Percentiles rank a stretch among this genome's conserved stretches.
These are phyloP conservation scores for Pteromalus puparum DNA, from an alignment of 1,140 invertebrate genomes.

Conservation along the genomic window DNA sequence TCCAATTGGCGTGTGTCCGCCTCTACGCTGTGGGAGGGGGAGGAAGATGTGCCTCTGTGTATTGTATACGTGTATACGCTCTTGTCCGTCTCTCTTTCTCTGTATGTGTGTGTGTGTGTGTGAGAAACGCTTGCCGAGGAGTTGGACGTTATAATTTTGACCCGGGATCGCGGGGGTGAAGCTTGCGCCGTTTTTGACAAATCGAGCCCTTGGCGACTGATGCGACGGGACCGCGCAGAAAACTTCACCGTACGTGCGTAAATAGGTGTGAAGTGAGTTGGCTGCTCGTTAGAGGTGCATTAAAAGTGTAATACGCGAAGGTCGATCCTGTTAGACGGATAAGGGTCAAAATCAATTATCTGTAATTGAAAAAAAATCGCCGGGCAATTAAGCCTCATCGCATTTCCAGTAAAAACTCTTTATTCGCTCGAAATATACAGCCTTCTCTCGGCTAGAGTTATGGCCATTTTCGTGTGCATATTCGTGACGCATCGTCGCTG, in stretches of 20 bases:
- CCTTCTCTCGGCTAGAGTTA: background rate
- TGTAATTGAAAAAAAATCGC: background rate
- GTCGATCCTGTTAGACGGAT: too few species aligned
- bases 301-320: too few species aligned
- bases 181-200: too few species aligned
- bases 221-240: too few species aligned
- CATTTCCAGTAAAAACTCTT: background rate
- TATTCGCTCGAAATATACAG: background rate
- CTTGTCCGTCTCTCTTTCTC: too few species aligned
- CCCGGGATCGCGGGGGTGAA: too few species aligned
- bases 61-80: background rate
- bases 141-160: too few species aligned
- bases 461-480: background rate
- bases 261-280: too few species aligned
- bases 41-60: background rate
- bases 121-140: background rate
- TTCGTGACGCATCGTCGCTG: background rate
- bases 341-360: background rate
- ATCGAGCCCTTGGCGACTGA: too few species aligned
- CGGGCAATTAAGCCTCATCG: background rate
- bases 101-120: background rate
- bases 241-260: too few species aligned
- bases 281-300: too few species aligned
- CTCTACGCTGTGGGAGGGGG: slow-evolving; percentile 16
- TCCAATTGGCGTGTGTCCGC: slow-evolving; percentile 63